A percentile compares a stretch with the other conserved stretches of the same genome.
Evolutionary conservation across 2,888 invertebrate genomes (phyloP).

Genomic region (Amblyjoppa proteus): DNA sequence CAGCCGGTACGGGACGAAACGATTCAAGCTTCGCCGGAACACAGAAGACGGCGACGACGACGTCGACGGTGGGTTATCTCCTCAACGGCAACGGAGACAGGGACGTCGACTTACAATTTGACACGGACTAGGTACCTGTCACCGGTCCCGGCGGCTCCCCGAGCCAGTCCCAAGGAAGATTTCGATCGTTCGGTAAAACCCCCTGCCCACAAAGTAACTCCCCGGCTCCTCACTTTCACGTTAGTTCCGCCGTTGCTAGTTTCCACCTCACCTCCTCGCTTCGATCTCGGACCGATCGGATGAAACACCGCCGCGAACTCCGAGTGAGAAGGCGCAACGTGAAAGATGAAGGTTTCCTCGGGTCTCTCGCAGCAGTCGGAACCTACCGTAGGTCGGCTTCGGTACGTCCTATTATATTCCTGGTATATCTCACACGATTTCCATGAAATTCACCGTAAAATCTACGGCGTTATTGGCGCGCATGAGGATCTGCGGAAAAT

Average conservation of each 20-base stretch:
- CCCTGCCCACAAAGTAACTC: not conserved
- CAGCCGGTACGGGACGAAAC: constrained; percentile 65
- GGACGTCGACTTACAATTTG: constrained; percentile 79
- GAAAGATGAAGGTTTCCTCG: not conserved
- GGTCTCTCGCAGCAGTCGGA: not conserved
- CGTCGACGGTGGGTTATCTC: constrained; percentile 70
- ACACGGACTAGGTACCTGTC: constrained; percentile 72
- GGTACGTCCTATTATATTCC: constrained; percentile 2
- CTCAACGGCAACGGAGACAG: constrained; percentile 69
- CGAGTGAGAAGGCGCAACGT: not conserved
- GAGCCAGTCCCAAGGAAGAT: constrained; percentile 70
- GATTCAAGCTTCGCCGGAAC: constrained; percentile 72
- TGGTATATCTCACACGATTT: constrained; percentile 12
- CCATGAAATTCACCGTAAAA: not conserved
- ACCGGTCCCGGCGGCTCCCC: constrained; percentile 61
- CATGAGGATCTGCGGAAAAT: not conserved
- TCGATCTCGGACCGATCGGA: constrained; percentile 13
- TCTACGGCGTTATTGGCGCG: not conserved
- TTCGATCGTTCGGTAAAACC: constrained; percentile 71
- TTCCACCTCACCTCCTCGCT: not conserved
- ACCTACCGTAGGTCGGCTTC: not conserved
- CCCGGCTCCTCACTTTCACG: constrained; percentile 4
- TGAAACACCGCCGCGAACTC: not conserved
- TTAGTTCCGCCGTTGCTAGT: constrained; percentile 9
- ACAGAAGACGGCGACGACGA: constrained; percentile 17